phyloP scores from a whole-genome alignment of 2,797 vertebrate species.

The Onychomys torridus region DNA sequence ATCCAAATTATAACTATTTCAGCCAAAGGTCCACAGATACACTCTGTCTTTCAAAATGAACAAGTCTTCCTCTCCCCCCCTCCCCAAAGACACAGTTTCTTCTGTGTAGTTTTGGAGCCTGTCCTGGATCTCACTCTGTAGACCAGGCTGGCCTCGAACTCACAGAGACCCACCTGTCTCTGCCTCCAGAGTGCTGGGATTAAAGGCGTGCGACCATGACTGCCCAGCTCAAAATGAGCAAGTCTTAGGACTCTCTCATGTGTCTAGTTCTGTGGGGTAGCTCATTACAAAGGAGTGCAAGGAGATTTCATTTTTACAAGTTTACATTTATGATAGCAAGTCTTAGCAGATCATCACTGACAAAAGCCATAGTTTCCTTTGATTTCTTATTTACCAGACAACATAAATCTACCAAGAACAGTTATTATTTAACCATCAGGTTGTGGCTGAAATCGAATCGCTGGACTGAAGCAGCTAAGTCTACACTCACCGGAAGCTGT shows the following conservation, averaged over 20 bases:
- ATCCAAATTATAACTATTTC: constrained; percentile 50
- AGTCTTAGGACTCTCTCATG: constrained; percentile 7
- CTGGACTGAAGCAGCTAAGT: constrained; percentile 58
- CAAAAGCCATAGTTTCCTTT: constrained; percentile 19
- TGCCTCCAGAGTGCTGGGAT: no score
- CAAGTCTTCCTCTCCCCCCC: background rate
- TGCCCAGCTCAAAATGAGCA: constrained; percentile 32
- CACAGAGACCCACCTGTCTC: no score
- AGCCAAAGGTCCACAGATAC: constrained; percentile 40
- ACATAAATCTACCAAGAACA: constrained; percentile 37
- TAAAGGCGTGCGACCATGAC: no score
- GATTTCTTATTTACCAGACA: constrained; percentile 41
- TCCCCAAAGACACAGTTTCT: no score
- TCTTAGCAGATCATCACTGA: constrained; percentile 49
- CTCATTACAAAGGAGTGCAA: background rate
- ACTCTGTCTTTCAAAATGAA: constrained; percentile 52
- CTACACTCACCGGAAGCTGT: constrained; percentile 93
- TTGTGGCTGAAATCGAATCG: background rate
- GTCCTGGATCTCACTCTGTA: no score
- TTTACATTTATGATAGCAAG: constrained; percentile 50
- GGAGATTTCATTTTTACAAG: constrained; percentile 23
- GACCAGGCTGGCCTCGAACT: no score
- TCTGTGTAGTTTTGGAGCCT: no score
- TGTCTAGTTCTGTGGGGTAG: constrained; percentile 21
- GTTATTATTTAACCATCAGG: constrained; percentile 25